These are phyloP conservation scores for Lanius collurio DNA, from an alignment of 2,113 vertebrate genomes.

Conservation along the genomic window DNA sequence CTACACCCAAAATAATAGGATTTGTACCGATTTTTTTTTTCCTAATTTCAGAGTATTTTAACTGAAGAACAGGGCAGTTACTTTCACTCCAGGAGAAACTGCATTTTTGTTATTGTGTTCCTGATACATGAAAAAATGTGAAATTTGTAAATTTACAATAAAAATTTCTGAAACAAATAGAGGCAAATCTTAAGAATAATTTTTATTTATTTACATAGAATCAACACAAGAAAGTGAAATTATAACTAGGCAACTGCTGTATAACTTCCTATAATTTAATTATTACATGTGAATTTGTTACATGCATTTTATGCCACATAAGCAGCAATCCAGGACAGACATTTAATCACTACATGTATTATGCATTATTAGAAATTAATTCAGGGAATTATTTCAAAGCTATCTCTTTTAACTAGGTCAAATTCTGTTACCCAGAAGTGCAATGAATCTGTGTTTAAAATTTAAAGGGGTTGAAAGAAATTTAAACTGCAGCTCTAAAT, in stretches of 20 bases:
- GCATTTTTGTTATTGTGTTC: background rate
- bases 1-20: background rate
- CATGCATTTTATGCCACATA: background rate
- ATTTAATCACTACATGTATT: background rate
- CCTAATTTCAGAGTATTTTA: background rate
- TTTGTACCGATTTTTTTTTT: background rate
- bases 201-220: background rate
- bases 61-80: background rate
- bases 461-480: background rate
- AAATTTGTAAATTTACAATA: background rate
- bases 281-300: background rate
- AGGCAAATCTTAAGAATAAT: background rate
- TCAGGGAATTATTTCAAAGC: conserved; percentile 14
- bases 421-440: conserved; percentile 41
- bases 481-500: background rate
- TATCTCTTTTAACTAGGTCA: conserved; percentile 34
- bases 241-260: background rate
- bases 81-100: background rate
- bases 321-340: background rate
- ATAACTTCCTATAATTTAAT: background rate
- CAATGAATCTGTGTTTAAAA: background rate
- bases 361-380: conserved; percentile 25
- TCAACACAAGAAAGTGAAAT: background rate
- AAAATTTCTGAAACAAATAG: background rate
- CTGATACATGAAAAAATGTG: background rate